Conservation (phyloP, 2,113 vertebrate species). For the Carassius carassius region DNA sequence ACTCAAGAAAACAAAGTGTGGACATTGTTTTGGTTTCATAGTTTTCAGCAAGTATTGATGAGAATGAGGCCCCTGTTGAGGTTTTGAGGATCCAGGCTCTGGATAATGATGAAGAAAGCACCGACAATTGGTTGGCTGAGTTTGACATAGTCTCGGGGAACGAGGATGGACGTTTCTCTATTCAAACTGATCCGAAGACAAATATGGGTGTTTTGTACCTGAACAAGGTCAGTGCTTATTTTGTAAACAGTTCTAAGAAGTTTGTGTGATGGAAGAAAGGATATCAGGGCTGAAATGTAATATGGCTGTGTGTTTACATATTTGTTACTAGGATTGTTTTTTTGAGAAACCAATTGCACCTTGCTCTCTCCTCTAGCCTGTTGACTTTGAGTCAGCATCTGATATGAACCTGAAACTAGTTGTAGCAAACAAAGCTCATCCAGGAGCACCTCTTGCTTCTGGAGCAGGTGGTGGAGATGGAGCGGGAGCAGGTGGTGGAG, state of each 20-base stretch:
- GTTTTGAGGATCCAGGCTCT: slow-evolving; percentile 75
- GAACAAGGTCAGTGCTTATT: slow-evolving; percentile 54
- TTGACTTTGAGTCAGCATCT: slow-evolving; percentile 79
- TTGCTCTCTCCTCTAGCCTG: slow-evolving; percentile 69
- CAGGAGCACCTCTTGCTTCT: neutral
- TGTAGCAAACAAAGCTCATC: slow-evolving; percentile 76
- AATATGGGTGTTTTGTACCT: slow-evolving; percentile 82
- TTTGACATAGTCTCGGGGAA: slow-evolving; percentile 83
- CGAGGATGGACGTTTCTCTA: slow-evolving; percentile 78
- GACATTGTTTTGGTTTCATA: neutral
- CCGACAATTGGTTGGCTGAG: slow-evolving; percentile 82
- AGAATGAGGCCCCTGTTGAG: slow-evolving; percentile 62
- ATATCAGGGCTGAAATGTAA: neutral
- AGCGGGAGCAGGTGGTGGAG: too few species aligned
- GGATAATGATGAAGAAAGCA: slow-evolving; percentile 78
- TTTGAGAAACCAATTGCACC: neutral
- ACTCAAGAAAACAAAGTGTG: too few species aligned
- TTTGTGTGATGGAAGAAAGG: neutral
- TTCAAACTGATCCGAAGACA: slow-evolving; percentile 78
- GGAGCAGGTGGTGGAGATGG: too few species aligned
- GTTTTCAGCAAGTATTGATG: slow-evolving; percentile 48
- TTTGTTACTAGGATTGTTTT: neutral
- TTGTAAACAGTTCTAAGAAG: neutral
- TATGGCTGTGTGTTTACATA: neutral
- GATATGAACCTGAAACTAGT: slow-evolving; percentile 71